These are phyloP conservation scores for Zygogramma bicolorata DNA, from an alignment of 2,888 invertebrate species.

Conservation along the genomic window DNA sequence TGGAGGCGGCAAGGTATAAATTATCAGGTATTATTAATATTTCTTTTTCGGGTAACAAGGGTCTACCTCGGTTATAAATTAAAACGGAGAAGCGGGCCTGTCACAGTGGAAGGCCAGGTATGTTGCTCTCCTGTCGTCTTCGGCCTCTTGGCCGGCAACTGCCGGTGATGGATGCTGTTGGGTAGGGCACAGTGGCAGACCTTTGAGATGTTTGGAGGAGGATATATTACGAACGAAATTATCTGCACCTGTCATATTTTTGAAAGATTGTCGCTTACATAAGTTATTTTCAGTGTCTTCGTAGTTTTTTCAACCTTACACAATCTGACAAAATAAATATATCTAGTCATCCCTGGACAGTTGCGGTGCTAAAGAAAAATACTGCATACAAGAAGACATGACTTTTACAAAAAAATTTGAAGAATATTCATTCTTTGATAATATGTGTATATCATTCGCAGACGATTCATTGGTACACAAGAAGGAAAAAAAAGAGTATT, in stretches of 20 bases:
- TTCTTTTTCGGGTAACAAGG: conserved; percentile 59
- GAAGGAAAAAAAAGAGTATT: no score
- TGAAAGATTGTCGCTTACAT: not conserved
- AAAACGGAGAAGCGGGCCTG: conserved; percentile 50
- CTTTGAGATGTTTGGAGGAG: not conserved
- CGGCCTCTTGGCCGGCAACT: conserved; percentile 21
- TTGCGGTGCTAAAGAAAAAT: no score
- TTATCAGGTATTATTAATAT: conserved; percentile 61
- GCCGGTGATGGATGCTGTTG: conserved; percentile 27
- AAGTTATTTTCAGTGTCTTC: no score
- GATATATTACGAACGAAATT: not conserved
- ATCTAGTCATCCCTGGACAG: no score
- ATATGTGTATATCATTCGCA: no score
- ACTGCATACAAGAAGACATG: no score
- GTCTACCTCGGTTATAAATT: conserved; percentile 50
- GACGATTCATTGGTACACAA: no score
- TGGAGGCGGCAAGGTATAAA: conserved; percentile 57
- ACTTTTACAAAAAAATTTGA: no score
- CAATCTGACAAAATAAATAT: no score
- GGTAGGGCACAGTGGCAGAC: conserved; percentile 16
- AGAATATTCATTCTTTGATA: no score
- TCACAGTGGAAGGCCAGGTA: conserved; percentile 48
- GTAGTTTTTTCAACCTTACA: no score
- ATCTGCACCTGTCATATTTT: not conserved
- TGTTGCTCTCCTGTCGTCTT: conserved; percentile 18